A percentile compares a stretch with the other conserved stretches of the same genome.
These are phyloP conservation scores for Cordilura impudica DNA, from an alignment of 2,888 invertebrate genomes.

Conservation along the genomic window DNA sequence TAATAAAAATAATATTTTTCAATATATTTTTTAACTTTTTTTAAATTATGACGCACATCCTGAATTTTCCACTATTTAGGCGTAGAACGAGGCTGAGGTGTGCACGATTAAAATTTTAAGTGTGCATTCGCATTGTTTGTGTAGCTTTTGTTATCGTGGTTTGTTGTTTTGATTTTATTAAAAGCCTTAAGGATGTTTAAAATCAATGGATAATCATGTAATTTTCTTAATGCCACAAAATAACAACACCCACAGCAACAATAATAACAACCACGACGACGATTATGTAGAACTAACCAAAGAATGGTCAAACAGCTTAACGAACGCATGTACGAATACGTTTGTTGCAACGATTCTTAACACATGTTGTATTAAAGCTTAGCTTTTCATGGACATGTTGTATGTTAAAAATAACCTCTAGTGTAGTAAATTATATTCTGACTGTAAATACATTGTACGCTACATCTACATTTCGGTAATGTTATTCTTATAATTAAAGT, in stretches of 20 bases:
- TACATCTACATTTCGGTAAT: too few species aligned
- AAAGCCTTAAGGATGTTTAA: constrained; percentile 63
- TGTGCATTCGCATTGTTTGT: background rate
- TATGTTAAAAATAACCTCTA: background rate
- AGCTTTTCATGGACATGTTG: constrained; percentile 32
- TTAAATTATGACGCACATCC: too few species aligned
- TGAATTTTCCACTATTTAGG: too few species aligned
- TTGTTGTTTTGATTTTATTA: constrained; percentile 44
- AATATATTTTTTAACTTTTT: too few species aligned
- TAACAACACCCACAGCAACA: constrained; percentile 53
- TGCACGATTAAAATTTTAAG: background rate
- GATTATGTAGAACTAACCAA: constrained; percentile 6
- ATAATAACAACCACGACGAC: constrained; percentile 14
- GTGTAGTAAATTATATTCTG: background rate
- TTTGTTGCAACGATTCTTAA: constrained; percentile 57
- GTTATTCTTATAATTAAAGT: too few species aligned
- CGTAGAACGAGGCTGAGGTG: background rate
- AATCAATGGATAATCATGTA: constrained; percentile 67
- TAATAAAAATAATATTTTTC: too few species aligned
- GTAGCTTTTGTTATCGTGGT: constrained; percentile 31
- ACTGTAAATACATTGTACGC: too few species aligned
- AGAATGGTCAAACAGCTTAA: constrained; percentile 38
- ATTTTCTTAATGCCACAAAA: constrained; percentile 64
- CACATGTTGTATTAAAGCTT: constrained; percentile 56
- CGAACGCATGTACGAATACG: constrained; percentile 34